Percentiles rank a stretch among this genome's conserved stretches.
phyloP scores from a whole-genome alignment of 2,888 invertebrate genomes.

The Nomada hirtipes region DNA sequence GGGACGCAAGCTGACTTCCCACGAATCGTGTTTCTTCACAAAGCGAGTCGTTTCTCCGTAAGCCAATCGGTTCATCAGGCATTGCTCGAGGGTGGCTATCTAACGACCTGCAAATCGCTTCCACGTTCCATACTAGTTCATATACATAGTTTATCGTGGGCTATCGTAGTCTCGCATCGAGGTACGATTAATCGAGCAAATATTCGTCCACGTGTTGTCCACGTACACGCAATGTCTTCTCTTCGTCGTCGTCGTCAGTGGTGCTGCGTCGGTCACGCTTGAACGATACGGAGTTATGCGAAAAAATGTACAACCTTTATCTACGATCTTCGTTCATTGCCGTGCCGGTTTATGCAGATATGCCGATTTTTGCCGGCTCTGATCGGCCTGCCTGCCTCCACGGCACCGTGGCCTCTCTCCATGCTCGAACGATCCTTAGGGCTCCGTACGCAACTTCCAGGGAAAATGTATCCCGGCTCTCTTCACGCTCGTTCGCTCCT shows the following conservation, averaged over 20 bases:
- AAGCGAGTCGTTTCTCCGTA: conserved; percentile 5
- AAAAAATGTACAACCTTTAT: conserved; percentile 56
- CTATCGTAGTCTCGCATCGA: conserved; percentile 16
- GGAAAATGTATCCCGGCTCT: conserved; percentile 15
- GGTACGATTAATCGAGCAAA: conserved; percentile 15
- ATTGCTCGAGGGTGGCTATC: neutral
- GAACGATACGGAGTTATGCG: conserved; percentile 60
- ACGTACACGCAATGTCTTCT: conserved; percentile 2
- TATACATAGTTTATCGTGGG: neutral
- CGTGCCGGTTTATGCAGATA: conserved; percentile 62
- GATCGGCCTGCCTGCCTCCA: conserved; percentile 29
- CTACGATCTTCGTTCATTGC: conserved; percentile 56
- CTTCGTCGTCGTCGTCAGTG: neutral
- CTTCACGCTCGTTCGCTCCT: conserved; percentile 38
- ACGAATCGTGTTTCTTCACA: neutral
- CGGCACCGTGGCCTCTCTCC: conserved; percentile 31
- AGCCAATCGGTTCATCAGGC: neutral
- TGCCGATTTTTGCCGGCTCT: conserved; percentile 55
- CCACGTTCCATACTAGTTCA: neutral
- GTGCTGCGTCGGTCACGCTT: conserved; percentile 57
- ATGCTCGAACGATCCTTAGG: conserved; percentile 33
- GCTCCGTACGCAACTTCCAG: conserved; percentile 15
- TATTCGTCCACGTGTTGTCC: conserved; percentile 23
- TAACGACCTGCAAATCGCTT: conserved; percentile 30
- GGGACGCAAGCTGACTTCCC: neutral